Evolutionary conservation across 2,797 vertebrate species (phyloP).

Genomic region (Monodelphis domestica): DNA sequence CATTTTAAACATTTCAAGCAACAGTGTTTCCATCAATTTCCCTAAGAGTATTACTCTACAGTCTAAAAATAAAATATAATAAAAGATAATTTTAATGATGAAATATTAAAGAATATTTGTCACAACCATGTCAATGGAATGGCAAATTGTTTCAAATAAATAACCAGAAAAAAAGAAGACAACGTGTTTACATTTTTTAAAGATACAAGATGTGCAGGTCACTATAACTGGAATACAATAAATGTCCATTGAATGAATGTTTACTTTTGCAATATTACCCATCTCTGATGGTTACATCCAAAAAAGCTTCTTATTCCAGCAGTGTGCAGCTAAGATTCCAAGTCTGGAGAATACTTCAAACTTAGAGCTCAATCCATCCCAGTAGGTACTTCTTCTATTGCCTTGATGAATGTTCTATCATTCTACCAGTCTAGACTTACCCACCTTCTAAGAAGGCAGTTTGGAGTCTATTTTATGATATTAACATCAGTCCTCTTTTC

Average conservation of each 20-base stretch:
- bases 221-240: neutral
- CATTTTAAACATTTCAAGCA: constrained; percentile 11
- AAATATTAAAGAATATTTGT: neutral
- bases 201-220: neutral
- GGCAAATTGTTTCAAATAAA: neutral
- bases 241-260: neutral
- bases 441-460: neutral
- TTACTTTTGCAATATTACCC: neutral
- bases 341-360: neutral
- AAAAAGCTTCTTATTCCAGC: neutral
- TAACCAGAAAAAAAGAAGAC: neutral
- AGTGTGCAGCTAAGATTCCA: neutral
- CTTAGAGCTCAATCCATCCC: neutral
- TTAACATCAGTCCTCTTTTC: neutral
- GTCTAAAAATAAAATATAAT: constrained; percentile 17
- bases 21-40: constrained; percentile 13
- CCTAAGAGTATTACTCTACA: neutral
- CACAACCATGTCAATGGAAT: neutral
- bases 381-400: neutral
- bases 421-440: neutral
- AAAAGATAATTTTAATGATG: neutral
- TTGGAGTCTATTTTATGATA: neutral
- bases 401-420: neutral
- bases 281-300: neutral
- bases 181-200: neutral